phyloP scores from a whole-genome alignment of 2,797 vertebrate species.

The Pseudotriccus pelzelni region DNA sequence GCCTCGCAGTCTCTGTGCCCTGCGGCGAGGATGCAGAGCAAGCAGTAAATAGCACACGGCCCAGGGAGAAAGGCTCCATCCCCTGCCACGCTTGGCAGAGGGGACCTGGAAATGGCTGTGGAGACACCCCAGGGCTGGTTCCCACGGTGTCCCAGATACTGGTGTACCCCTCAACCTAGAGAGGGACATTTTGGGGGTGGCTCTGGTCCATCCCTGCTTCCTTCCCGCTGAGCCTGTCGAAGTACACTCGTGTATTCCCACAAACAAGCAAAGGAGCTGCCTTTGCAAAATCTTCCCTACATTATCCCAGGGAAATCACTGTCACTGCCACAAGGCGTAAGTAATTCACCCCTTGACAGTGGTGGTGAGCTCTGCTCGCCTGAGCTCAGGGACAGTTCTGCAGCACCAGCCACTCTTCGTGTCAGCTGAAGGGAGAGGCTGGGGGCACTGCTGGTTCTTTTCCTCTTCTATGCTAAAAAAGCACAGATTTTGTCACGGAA shows the following conservation, averaged over 20 bases:
- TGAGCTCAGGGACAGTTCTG: neutral
- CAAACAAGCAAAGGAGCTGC: neutral
- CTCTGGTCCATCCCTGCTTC: neutral
- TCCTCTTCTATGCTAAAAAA: neutral
- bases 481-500: fast-evolving
- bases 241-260: fast-evolving
- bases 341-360: neutral
- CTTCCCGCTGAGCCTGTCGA: fast-evolving
- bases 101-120: neutral
- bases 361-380: fast-evolving
- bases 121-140: neutral
- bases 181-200: neutral
- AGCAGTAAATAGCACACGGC: neutral
- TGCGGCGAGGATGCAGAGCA: neutral
- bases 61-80: neutral
- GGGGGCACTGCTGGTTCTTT: neutral
- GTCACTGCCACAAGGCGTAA: fast-evolving
- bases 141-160: fast-evolving
- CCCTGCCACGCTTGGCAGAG: neutral
- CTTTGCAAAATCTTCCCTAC: neutral
- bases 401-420: neutral
- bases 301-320: neutral
- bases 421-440: fast-evolving
- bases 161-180: fast-evolving
- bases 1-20: neutral